Evolutionary conservation across 2,113 vertebrate genomes (phyloP).

Genomic region (Eurystomus gularis): DNA sequence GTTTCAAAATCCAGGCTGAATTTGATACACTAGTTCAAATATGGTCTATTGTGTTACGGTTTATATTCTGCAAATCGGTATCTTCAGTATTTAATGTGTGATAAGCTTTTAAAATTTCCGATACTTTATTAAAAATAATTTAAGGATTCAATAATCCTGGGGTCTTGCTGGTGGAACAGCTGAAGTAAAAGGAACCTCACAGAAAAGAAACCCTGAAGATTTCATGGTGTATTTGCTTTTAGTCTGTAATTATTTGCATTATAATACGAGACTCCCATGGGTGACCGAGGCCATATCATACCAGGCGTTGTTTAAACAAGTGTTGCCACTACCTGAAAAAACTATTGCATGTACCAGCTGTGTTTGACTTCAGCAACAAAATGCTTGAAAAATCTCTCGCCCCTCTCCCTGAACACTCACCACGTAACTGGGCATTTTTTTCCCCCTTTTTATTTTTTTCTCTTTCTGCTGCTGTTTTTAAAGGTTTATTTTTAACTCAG

Average conservation of each 20-base stretch:
- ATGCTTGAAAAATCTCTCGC: background rate
- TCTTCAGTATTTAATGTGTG: background rate
- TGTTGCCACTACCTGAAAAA: background rate
- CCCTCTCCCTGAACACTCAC: background rate
- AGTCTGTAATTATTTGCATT: background rate
- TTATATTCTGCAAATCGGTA: background rate
- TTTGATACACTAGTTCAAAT: background rate
- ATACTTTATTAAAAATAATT: background rate
- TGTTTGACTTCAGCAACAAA: background rate
- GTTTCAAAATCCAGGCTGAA: background rate
- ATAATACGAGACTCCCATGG: background rate
- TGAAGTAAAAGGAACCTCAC: background rate
- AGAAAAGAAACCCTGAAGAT: background rate
- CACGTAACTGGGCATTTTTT: background rate
- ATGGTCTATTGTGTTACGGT: background rate
- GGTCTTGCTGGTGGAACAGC: background rate
- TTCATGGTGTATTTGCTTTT: background rate
- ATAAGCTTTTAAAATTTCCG: background rate
- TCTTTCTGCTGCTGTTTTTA: background rate
- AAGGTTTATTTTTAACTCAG: background rate
- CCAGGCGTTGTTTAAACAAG: background rate
- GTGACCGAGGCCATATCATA: background rate
- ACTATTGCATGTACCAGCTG: fast-evolving
- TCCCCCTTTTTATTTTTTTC: background rate
- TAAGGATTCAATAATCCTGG: background rate